A percentile compares a stretch with the other conserved stretches of the same genome.
phyloP scores from a whole-genome alignment of 2,888 invertebrate species.

The Lithophane ornitopus region DNA sequence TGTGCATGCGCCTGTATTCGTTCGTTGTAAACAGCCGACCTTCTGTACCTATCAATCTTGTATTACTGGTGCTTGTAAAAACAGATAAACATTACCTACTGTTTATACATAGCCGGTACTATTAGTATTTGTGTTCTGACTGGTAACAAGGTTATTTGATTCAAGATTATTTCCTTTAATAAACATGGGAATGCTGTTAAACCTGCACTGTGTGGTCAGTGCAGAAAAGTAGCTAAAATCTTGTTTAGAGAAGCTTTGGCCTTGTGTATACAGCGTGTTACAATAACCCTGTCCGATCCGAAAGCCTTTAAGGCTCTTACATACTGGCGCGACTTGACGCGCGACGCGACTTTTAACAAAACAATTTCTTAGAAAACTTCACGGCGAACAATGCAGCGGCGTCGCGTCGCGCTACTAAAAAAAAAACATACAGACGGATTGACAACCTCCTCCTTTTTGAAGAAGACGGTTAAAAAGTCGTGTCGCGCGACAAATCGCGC shows the following conservation, averaged over 20 bases:
- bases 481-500: too few species aligned
- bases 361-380: too few species aligned
- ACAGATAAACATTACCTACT: not conserved
- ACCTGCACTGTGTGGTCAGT: not conserved
- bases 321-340: too few species aligned
- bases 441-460: too few species aligned
- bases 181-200: conserved; percentile 16
- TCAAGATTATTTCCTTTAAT: conserved; percentile 18
- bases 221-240: conserved; percentile 2
- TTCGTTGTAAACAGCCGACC: not conserved
- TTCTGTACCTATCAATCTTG: not conserved
- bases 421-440: too few species aligned
- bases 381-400: too few species aligned
- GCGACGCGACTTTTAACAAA: too few species aligned
- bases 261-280: not conserved
- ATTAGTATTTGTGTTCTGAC: conserved; percentile 20
- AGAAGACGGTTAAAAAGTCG: too few species aligned
- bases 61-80: not conserved
- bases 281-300: too few species aligned
- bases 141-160: conserved; percentile 31
- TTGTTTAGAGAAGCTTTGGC: not conserved
- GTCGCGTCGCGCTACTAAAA: too few species aligned
- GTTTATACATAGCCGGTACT: not conserved
- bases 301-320: too few species aligned
- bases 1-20: not conserved